Evolutionary conservation across 2,113 vertebrate species (phyloP).

Genomic region (Phalacrocorax brasilianus): DNA sequence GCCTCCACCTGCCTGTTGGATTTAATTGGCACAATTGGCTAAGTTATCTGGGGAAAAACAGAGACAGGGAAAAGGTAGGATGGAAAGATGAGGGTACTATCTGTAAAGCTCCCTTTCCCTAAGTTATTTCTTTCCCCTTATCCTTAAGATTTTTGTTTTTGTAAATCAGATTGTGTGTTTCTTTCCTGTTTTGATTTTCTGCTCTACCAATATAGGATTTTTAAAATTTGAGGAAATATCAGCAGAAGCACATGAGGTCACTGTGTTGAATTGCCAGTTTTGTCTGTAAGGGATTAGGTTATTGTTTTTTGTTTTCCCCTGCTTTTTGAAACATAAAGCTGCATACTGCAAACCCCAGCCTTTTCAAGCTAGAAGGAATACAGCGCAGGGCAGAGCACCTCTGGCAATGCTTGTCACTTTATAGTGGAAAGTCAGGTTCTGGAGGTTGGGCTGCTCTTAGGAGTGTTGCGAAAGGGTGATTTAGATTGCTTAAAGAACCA

Average conservation of each 20-base stretch:
- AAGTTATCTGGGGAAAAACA: not conserved
- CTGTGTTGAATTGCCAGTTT: not conserved
- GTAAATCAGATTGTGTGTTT: not conserved
- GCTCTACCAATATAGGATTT: not conserved
- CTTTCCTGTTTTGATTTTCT: not conserved
- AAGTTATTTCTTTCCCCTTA: not conserved
- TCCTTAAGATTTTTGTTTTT: not conserved
- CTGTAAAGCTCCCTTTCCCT: not conserved
- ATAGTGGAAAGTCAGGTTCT: not conserved
- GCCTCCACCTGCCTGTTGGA: not conserved
- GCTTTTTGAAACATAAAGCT: not conserved
- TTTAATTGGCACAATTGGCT: not conserved
- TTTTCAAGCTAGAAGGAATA: not conserved
- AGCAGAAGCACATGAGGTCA: not conserved
- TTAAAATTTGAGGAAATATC: not conserved
- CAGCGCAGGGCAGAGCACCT: not conserved
- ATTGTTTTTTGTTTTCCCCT: not conserved
- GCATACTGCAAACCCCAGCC: not conserved
- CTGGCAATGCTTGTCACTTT: not conserved
- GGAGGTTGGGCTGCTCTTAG: not conserved
- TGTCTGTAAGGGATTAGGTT: not conserved
- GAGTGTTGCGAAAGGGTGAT: not conserved
- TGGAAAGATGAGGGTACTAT: not conserved
- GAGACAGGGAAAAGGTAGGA: not conserved
- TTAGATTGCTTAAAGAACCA: too few relatives aligned